Evolutionary conservation across 2,797 vertebrate genomes (phyloP).

Genomic region (Eulemur albifrons): DNA sequence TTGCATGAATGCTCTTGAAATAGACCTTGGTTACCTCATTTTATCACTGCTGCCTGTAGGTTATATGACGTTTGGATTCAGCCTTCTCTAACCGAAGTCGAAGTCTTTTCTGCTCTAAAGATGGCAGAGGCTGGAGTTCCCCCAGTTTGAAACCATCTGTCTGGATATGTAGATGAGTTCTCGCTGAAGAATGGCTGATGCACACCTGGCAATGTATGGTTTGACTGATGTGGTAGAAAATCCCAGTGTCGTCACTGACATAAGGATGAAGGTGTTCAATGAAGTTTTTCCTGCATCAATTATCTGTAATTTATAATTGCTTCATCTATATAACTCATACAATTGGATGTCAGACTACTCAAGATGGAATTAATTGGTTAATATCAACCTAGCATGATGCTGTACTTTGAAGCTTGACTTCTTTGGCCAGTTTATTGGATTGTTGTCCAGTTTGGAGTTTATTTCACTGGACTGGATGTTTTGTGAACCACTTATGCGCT

Average conservation of each 20-base stretch:
- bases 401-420: conserved; percentile 96
- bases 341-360: conserved; percentile 97
- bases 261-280: conserved; percentile 95
- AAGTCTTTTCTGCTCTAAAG: not conserved
- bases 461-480: conserved; percentile 98
- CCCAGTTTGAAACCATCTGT: not conserved
- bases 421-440: conserved; percentile 95
- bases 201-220: conserved; percentile 94
- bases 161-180: not conserved
- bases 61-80: not conserved
- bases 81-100: not conserved
- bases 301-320: conserved; percentile 98
- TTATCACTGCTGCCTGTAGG: not conserved
- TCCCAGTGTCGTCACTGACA: conserved; percentile 96
- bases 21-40: not conserved
- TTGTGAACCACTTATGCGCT: conserved; percentile 96
- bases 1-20: not conserved
- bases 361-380: conserved; percentile 94
- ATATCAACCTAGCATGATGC: conserved; percentile 94
- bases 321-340: conserved; percentile 96
- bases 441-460: conserved; percentile 94
- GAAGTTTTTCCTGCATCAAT: conserved; percentile 96
- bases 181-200: conserved; percentile 91
- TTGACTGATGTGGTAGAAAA: conserved; percentile 96
- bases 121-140: not conserved